Conservation (phyloP, 2,797 vertebrate species). For the Halcyon smyrnensis region DNA sequence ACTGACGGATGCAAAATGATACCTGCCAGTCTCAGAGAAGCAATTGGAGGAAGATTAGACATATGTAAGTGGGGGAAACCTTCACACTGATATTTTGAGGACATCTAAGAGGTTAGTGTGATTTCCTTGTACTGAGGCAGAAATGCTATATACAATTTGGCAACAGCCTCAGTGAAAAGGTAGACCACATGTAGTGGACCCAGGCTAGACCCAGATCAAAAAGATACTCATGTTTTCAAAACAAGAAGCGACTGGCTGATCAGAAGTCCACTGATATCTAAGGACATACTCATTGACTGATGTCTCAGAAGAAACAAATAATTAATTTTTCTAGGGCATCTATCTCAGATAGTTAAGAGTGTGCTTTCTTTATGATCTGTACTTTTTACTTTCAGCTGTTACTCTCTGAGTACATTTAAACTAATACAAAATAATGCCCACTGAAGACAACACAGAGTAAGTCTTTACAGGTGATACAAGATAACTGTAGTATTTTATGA, state of each 20-base stretch:
- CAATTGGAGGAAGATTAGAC: background rate
- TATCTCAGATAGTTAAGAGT: background rate
- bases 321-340: background rate
- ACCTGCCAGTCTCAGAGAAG: conserved; percentile 15
- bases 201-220: background rate
- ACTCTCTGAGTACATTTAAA: background rate
- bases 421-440: background rate
- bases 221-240: background rate
- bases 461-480: background rate
- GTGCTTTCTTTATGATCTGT: background rate
- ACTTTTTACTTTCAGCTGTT: background rate
- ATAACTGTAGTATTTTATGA: background rate
- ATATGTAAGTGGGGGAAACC: background rate
- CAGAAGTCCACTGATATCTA: background rate
- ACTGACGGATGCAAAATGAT: conserved; percentile 18
- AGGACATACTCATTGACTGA: background rate
- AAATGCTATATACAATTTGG: background rate
- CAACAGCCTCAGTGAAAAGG: background rate
- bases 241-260: background rate
- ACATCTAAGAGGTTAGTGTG: background rate
- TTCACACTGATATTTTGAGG: background rate
- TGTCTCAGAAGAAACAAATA: background rate
- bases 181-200: background rate
- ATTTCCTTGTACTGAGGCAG: background rate
- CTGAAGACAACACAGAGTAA: background rate